phyloP scores from a whole-genome alignment of 37 sponge, comb jelly and placozoan genomes.

The Diacarnus erythraeanus region DNA sequence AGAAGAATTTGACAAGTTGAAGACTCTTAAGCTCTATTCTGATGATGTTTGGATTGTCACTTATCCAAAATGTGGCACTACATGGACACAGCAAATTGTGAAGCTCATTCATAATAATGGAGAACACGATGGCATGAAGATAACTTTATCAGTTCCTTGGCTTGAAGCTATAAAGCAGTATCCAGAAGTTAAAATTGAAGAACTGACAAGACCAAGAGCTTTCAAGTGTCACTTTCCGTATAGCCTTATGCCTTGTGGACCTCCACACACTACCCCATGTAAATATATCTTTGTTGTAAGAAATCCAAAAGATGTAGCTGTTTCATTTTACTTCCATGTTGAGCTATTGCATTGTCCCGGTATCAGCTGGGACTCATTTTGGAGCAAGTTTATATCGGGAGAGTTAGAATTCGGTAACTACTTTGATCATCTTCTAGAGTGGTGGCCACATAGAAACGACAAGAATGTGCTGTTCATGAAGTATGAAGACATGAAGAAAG shows the following conservation, averaged over 20 bases:
- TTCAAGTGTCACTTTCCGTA: constrained; percentile 70
- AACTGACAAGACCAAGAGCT: constrained; percentile 29
- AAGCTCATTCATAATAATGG: constrained; percentile 20
- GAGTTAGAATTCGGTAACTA: constrained; percentile 39
- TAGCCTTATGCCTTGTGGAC: constrained; percentile 41
- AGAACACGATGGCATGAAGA: background rate
- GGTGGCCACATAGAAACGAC: constrained; percentile 48
- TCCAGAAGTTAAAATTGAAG: background rate
- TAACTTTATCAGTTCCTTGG: constrained; percentile 13
- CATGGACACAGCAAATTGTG: constrained; percentile 34
- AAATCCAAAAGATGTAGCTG: constrained; percentile 72
- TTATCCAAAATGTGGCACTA: constrained; percentile 45
- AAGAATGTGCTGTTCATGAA: constrained; percentile 47
- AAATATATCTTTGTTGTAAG: constrained; percentile 69
- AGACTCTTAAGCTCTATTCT: background rate
- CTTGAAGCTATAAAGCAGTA: background rate
- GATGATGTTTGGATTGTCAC: constrained; percentile 33
- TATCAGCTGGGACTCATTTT: background rate
- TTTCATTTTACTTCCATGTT: constrained; percentile 36
- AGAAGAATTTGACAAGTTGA: background rate
- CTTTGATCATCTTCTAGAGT: constrained; percentile 56
- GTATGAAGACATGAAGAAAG: constrained; percentile 66
- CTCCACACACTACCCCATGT: constrained; percentile 30
- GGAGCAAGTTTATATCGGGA: constrained; percentile 4
- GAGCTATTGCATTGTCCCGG: background rate